phyloP scores from a whole-genome alignment of 37 sponge, comb jelly and placozoan species.

The Hormiphora californensis region DNA sequence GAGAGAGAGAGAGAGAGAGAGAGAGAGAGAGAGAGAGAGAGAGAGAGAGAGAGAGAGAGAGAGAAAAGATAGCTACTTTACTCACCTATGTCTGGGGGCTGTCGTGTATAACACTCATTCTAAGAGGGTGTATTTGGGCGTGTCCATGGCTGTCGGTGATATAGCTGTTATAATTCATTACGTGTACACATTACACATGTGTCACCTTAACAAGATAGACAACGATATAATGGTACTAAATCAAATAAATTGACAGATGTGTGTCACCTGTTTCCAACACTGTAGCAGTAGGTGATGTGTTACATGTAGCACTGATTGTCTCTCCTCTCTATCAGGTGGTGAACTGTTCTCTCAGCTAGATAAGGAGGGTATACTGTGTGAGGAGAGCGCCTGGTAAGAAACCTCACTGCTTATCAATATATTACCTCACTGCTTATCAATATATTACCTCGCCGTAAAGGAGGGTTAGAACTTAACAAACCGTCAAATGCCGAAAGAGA shows the following conservation, averaged over 20 bases:
- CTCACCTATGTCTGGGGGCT: not conserved
- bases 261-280: too few species aligned
- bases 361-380: conserved; percentile 93
- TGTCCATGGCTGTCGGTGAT: not conserved
- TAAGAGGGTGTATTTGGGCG: not conserved
- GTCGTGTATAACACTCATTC: not conserved
- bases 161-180: too few species aligned
- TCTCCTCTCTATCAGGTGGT: conserved; percentile 65
- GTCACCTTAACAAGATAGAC: too few species aligned
- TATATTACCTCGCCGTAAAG: not conserved
- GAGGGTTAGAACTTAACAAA: too few species aligned
- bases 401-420: not conserved
- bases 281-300: too few species aligned
- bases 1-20: conserved; percentile 24
- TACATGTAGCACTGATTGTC: too few species aligned
- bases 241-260: too few species aligned
- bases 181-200: too few species aligned
- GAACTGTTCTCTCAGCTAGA: conserved; percentile 94
- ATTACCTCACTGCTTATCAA: not conserved
- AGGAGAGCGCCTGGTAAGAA: conserved; percentile 76
- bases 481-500: too few species aligned
- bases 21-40: conserved; percentile 12
- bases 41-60: not conserved
- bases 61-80: too few species aligned
- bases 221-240: too few species aligned